Conservation (phyloP, 2,113 vertebrate species). For the Thryonomys swinderianus region DNA sequence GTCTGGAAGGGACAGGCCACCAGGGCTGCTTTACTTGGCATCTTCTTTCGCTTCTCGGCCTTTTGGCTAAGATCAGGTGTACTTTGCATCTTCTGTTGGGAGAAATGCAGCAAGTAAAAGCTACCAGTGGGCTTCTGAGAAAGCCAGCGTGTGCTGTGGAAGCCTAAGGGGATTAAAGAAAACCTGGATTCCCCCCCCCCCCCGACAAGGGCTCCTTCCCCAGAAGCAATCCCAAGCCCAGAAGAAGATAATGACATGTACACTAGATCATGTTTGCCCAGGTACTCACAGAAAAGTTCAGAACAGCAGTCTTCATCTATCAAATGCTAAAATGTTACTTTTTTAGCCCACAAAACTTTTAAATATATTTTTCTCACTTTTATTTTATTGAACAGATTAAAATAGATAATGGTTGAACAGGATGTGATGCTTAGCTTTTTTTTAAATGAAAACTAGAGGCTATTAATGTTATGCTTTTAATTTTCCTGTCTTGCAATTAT, state of each 20-base stretch:
- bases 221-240: conserved; percentile 40
- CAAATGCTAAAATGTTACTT: neutral
- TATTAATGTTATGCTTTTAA: conserved; percentile 7
- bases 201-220: neutral
- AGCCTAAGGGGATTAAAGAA: conserved; percentile 1
- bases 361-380: neutral
- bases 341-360: neutral
- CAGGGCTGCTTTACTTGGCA: neutral
- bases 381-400: conserved; percentile 5
- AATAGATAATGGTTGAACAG: conserved; percentile 2
- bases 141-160: neutral
- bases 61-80: too few species aligned
- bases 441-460: conserved; percentile 48
- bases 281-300: conserved; percentile 27
- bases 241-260: conserved; percentile 45
- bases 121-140: neutral
- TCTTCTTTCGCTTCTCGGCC: too few species aligned
- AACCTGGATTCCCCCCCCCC: conserved; percentile 10
- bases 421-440: neutral
- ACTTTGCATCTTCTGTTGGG: neutral
- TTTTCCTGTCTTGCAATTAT: conserved; percentile 36
- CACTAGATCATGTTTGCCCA: neutral
- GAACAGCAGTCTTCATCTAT: neutral
- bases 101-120: conserved; percentile 53
- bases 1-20: neutral